Evolutionary conservation across 2,797 vertebrate genomes (phyloP), one percentile per base, ranked within the genome.

Genomic region (Adrianichthys oophorus): DNA sequence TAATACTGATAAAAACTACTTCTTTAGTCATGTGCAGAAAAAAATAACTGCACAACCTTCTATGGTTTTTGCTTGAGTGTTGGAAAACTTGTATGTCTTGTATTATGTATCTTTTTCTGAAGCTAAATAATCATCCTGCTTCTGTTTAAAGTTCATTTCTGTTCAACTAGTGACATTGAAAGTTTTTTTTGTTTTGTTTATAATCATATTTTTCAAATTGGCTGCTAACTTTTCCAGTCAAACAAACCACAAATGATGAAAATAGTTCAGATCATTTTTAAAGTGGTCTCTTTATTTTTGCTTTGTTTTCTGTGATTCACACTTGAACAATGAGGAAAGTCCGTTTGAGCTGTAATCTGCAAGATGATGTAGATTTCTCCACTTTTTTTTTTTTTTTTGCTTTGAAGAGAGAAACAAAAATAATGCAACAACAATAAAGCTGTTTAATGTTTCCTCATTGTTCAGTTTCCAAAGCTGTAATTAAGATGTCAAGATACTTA

Each of bases 401-500:
- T 65, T 65, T 50, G 62, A 74, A 74, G 58, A 15, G 10, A 49
- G 61, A 45, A 60, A 60, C 68, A 72, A 68, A 65, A 55, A 64
- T 1, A 29, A 29, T 57, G 64, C 65, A 69, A 59, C 61, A 10
- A 15, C 69, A 62, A 74, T 71, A 65, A 84, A 56, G 87, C 65
- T 84, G 32, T 37, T 73, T 89, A 55, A 75, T 62, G 76, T 82
- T 68, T 62, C 41, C 29, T 32, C 23, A 3, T 24, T 74, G 60
- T 64, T 75, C n/a, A 15, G 68, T 54, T 72, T 74, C 61, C 77
- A 80, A 68, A 40, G 59, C 65, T 80, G 68, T 19, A 40, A 84
- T 89, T 90, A 80, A 81, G 79, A 80, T 65, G 65, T 59, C 62
- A 79, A 74, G 76, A 65, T 74, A 80, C 76, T 76, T 21, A 74